phyloP scores from a whole-genome alignment of 2,113 vertebrate species.

The Mirounga angustirostris region DNA sequence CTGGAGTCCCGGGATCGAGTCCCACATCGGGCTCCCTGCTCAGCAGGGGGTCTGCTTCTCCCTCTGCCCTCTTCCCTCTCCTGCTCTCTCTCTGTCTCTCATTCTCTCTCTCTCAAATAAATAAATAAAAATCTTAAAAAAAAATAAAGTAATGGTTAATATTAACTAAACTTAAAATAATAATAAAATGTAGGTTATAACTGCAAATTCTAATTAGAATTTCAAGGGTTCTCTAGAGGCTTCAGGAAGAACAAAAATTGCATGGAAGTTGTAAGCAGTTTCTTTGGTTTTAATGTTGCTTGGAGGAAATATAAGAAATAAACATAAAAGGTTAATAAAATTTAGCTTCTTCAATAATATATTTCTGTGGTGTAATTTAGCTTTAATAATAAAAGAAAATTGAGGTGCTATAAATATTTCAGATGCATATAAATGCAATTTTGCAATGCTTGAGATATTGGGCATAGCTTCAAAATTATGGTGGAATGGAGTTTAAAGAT shows the following conservation, averaged over 20 bases:
- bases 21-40: no score
- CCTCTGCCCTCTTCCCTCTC: no score
- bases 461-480: constrained; percentile 35
- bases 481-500: constrained; percentile 34
- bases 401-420: constrained; percentile 64
- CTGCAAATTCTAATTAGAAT: constrained; percentile 77
- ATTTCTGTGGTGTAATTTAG: constrained; percentile 45
- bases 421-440: constrained; percentile 48
- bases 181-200: constrained; percentile 75
- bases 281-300: constrained; percentile 73
- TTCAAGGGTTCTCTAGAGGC: constrained; percentile 74
- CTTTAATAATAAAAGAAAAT: constrained; percentile 68
- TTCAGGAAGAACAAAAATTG: constrained; percentile 68
- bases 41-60: no score
- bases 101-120: no score
- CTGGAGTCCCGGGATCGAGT: no score
- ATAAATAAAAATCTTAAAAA: no score
- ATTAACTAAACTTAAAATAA: constrained; percentile 76
- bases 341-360: constrained; percentile 66
- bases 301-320: constrained; percentile 70
- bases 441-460: constrained; percentile 56
- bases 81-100: no score
- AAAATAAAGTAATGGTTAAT: constrained; percentile 64
- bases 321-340: constrained; percentile 74
- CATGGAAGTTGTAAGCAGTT: constrained; percentile 66